Conservation (phyloP, 2,888 invertebrate species). For the Dromius quadrimaculatus region DNA sequence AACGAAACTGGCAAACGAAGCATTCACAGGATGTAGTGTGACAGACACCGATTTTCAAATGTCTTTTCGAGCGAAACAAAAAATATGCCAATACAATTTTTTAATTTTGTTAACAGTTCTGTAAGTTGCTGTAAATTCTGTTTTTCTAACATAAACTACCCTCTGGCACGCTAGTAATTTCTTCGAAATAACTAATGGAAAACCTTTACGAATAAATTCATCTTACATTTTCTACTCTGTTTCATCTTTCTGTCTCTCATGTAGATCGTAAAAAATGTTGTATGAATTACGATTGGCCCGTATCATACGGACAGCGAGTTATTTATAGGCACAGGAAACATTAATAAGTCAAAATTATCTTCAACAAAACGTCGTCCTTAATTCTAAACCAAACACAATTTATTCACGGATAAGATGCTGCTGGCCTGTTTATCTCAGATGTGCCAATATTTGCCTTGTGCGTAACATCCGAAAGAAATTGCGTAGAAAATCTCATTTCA, state of each 20-base stretch:
- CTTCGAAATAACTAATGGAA: slow-evolving; percentile 31
- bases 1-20: too few species aligned
- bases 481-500: too few species aligned
- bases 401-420: slow-evolving; percentile 29
- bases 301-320: slow-evolving; percentile 15
- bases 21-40: too few species aligned
- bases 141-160: slow-evolving; percentile 21
- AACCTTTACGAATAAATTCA: slow-evolving; percentile 5
- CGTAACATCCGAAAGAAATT: slow-evolving; percentile 10
- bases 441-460: slow-evolving; percentile 39
- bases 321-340: slow-evolving; percentile 40
- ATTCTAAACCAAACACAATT: slow-evolving; percentile 33
- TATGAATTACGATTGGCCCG: slow-evolving; percentile 3
- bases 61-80: too few species aligned
- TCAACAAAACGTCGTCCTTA: slow-evolving; percentile 41
- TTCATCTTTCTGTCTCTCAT: too few species aligned
- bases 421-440: slow-evolving; percentile 29
- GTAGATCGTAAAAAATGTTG: slow-evolving; percentile 11
- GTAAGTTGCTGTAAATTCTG: slow-evolving; percentile 15
- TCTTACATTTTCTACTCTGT: not conserved
- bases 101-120: slow-evolving; percentile 21
- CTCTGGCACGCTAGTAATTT: slow-evolving; percentile 32
- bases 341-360: slow-evolving; percentile 41
- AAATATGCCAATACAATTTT: slow-evolving; percentile 10
- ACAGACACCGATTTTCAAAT: too few species aligned